These are phyloP conservation scores for Lycopodina hypogea DNA, from an alignment of 37 sponge, comb jelly and placozoan genomes.

Conservation along the genomic window DNA sequence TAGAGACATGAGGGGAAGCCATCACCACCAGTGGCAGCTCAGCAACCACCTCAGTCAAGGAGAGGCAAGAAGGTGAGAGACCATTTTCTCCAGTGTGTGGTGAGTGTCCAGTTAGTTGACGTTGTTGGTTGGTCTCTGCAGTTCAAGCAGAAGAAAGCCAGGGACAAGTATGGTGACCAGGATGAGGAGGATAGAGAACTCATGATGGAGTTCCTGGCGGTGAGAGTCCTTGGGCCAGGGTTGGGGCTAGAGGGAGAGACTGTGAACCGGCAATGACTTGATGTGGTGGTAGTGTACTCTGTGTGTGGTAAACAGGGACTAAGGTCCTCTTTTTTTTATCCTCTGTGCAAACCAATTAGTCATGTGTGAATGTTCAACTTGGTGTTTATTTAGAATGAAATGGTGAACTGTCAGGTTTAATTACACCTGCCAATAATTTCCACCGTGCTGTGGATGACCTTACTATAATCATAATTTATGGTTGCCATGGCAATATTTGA, in stretches of 20 bases:
- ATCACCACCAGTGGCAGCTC: background rate
- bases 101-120: background rate
- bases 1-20: no score
- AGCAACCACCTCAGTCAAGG: conserved; percentile 29
- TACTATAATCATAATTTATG: no score
- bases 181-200: conserved; percentile 79
- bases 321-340: no score
- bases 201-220: conserved; percentile 9
- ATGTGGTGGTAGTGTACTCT: background rate
- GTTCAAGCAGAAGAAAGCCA: conserved; percentile 80
- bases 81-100: background rate
- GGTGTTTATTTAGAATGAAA: no score
- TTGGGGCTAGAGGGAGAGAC: background rate
- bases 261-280: background rate
- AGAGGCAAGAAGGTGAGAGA: conserved; percentile 75
- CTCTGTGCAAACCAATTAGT: no score
- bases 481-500: no score
- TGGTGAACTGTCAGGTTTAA: no score
- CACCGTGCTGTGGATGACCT: no score
- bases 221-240: background rate
- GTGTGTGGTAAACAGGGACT: no score
- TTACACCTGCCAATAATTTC: no score
- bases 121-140: conserved; percentile 6
- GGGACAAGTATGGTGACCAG: conserved; percentile 86
- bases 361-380: no score